Evolutionary conservation across 2,113 vertebrate species (phyloP).

Genomic region (Sturnira hondurensis): DNA sequence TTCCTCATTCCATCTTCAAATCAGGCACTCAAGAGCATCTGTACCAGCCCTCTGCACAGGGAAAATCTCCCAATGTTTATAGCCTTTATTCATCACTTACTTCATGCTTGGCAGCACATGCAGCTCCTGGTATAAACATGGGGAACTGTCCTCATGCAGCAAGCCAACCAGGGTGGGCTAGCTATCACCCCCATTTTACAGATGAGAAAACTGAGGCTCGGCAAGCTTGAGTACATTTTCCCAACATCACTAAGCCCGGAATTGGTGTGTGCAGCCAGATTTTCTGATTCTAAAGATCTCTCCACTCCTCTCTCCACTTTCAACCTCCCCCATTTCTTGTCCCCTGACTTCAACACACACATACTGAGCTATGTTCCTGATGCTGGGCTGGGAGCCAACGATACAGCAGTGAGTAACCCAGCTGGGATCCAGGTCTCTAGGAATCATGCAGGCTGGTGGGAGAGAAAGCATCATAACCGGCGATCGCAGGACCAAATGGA

Average conservation of each 20-base stretch:
- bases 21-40: accelerated
- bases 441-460: not conserved
- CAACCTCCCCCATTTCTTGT: not conserved
- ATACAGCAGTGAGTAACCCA: not conserved
- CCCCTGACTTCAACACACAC: not conserved
- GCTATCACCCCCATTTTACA: not conserved
- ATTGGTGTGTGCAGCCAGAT: not conserved
- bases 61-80: accelerated
- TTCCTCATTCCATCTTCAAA: too few species aligned
- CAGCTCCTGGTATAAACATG: accelerated
- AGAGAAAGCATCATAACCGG: not conserved
- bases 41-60: not conserved
- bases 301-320: not conserved
- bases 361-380: accelerated
- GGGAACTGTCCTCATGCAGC: not conserved
- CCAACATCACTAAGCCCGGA: not conserved
- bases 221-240: not conserved
- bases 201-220: not conserved
- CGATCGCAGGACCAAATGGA: accelerated
- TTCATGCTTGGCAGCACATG: accelerated
- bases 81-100: not conserved
- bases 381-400: not conserved
- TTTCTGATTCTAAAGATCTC: not conserved
- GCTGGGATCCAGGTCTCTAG: accelerated
- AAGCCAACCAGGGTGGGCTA: accelerated